These are phyloP conservation scores for Sebastes iracundus DNA, from an alignment of 2,797 vertebrate genomes.

Conservation along the genomic window DNA sequence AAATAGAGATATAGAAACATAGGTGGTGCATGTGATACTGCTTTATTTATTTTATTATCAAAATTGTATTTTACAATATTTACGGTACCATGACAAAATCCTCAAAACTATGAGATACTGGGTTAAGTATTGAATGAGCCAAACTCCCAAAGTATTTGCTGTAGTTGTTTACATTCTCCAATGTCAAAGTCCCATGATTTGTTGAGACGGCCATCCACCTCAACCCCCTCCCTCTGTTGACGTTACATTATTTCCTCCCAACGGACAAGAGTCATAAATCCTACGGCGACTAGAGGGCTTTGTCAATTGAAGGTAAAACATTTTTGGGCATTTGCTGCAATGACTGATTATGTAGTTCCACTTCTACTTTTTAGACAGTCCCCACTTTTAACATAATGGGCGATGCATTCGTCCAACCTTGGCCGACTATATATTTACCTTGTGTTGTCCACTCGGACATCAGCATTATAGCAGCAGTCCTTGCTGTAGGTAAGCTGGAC, in stretches of 20 bases:
- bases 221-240: background rate
- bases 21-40: background rate
- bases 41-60: background rate
- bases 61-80: background rate
- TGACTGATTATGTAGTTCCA: background rate
- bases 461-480: background rate
- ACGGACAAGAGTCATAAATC: background rate
- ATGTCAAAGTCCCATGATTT: background rate
- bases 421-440: background rate
- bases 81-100: background rate
- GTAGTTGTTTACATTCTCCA: background rate
- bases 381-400: background rate
- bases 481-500: background rate
- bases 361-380: background rate
- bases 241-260: too few species aligned
- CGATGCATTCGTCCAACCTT: background rate
- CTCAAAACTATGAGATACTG: background rate
- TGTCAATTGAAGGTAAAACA: background rate
- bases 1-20: background rate
- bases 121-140: background rate
- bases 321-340: background rate
- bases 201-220: background rate
- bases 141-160: background rate
- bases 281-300: too few species aligned
- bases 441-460: slow-evolving; percentile 8